Evolutionary conservation across 2,888 invertebrate species (phyloP), one percentile per base, ranked within the genome.

Genomic region (Sthenelais limicola): DNA sequence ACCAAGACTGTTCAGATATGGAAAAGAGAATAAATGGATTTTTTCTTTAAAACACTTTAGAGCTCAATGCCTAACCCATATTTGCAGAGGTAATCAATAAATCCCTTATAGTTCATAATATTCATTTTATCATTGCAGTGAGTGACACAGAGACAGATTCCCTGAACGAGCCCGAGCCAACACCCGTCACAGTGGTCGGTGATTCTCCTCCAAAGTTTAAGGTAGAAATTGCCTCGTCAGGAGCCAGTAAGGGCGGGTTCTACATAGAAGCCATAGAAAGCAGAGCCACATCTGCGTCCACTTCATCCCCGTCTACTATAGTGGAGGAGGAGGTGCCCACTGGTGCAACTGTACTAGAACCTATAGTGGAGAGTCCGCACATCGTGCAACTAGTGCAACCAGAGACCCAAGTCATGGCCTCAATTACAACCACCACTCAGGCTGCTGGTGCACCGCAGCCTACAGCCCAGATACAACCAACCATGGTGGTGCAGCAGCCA

Each of bases 191-290:
- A 26, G 62, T 62, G 3, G 38, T 62, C 4, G 62, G 62, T 38
- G 38, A 35, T 9, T 3, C 62, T 43, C 62, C 62, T 9, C 62
- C 62, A 24, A 62, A 62, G 38, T 62, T 62, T 18, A 62, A n/a
- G 38, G 38, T 62, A 9, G 62, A 62, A 43, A 62, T 62, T 1
- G 62, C 62, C 9, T 62, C 62, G 18, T 4, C 62, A 24, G 43
- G 38, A 5, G 26, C 35, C 38, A 24, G 24, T 35, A 33, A 32
- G n/a, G 30, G 32, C 3, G 62, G 62, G 38, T 62, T 62, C 38
- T 62, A n/a, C 62, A 62, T 62, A 9, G 62, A 62, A 43, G 43
- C 35, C 62, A 62, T 62, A 24, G 5, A 9, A 9, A 62, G 62
- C 62, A 35, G 62, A n/a, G 62, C 62, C 62, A 62, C 62, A 9